phyloP scores from a whole-genome alignment of 1,140 invertebrate species.

The Orchestia grillus region DNA sequence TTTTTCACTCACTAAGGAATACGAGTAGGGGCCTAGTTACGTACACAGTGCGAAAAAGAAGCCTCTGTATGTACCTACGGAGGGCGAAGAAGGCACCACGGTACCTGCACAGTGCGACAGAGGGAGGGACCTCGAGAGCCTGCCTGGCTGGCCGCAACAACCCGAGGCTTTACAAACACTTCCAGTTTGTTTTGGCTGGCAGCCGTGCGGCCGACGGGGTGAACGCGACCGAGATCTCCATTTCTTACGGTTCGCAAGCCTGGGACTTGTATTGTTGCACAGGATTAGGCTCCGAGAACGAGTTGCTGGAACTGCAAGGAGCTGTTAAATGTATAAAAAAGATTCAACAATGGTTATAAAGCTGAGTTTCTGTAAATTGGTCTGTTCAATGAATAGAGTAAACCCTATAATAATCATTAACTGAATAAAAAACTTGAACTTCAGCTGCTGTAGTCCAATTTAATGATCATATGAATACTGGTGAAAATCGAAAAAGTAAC shows the following conservation, averaged over 20 bases:
- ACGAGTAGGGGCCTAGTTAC: not conserved
- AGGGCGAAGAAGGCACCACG: not conserved
- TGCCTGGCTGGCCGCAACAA: not conserved
- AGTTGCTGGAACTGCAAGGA: not conserved
- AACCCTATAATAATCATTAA: no score
- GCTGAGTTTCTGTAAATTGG: not conserved
- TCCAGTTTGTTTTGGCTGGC: not conserved
- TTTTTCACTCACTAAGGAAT: not conserved
- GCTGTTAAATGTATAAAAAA: not conserved
- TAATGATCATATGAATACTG: no score
- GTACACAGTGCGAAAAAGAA: not conserved
- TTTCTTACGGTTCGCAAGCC: not conserved
- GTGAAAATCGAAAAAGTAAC: no score
- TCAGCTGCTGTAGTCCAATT: no score
- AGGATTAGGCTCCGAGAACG: not conserved
- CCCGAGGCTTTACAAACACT: not conserved
- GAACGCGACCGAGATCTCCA: not conserved
- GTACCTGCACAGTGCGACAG: not conserved
- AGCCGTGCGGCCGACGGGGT: not conserved
- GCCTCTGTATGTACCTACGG: not conserved
- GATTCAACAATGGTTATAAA: not conserved
- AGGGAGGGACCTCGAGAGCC: not conserved
- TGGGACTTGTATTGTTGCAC: not conserved
- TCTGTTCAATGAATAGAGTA: no score
- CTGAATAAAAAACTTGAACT: no score